Conservation (phyloP, 2,888 invertebrate genomes). For the Notocelia uddmanniana region DNA sequence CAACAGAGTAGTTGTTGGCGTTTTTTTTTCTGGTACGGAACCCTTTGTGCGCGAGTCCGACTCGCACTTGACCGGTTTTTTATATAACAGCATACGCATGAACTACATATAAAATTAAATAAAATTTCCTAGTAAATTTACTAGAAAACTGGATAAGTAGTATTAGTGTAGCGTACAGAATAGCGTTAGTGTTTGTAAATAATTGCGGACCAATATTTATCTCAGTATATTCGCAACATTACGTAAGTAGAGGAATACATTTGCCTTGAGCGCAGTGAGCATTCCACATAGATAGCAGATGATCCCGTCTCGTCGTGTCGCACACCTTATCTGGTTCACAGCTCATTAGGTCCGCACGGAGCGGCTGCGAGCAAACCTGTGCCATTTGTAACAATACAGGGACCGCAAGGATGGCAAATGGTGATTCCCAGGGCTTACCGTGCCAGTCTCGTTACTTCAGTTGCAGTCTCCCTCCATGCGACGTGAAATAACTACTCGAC, state of each 20-base stretch:
- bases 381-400: slow-evolving; percentile 83
- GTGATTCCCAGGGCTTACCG: slow-evolving; percentile 75
- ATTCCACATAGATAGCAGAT: slow-evolving; percentile 73
- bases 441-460: slow-evolving; percentile 70
- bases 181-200: no score
- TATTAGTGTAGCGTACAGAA: no score
- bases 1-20: no score
- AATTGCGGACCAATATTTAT: slow-evolving; percentile 1
- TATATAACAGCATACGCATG: neutral
- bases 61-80: no score
- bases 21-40: no score
- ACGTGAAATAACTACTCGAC: slow-evolving; percentile 68
- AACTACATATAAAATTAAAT: neutral
- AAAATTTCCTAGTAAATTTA: no score
- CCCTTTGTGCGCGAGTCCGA: no score
- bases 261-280: slow-evolving; percentile 66
- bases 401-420: slow-evolving; percentile 75
- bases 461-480: slow-evolving; percentile 59
- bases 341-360: slow-evolving; percentile 82
- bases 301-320: slow-evolving; percentile 75
- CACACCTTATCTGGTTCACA: slow-evolving; percentile 86
- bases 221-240: slow-evolving; percentile 48
- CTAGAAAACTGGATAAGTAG: no score
- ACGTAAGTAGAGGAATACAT: slow-evolving; percentile 50
- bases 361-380: slow-evolving; percentile 74